Base-by-base conservation (phyloP, 2,113 vertebrate genomes). In the Eupsittula cactorum region DNA sequence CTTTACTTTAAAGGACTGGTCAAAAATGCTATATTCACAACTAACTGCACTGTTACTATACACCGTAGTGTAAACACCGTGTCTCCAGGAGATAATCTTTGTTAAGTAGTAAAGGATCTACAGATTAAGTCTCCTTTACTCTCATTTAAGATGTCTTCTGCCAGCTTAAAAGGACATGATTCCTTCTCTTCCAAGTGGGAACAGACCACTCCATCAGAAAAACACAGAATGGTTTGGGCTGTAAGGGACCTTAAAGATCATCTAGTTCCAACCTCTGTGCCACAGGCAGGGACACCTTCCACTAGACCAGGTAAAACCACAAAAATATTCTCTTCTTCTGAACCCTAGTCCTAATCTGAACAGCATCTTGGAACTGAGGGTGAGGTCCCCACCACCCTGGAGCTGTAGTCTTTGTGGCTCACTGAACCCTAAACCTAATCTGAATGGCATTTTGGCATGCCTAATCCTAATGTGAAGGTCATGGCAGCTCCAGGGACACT, bases 81-180 rank as follows among this genome's bases (percentile, higher is more conserved):
- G 52, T 90, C 88, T 92, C 77, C 68, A 94, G 95, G 92, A 96
- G 93, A 92, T 91, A 81, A 94, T 94, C 94, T 97, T 93, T 86
- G 80, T 25, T 23, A 65, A 77, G 39, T 37, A 88, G 80, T 83
- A 89, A 84, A 84, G 62, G 73, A 90, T 78, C 57, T 75, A 76
- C 42, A 88, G 67, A 85, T 89, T 94, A 83, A 60, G 88, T 67
- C 82, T 90, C 62, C 62, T 49, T 77, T 60, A 87, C 31, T 70
- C 50, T 88, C 77, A 68, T 92, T 87, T 46, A 85, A 8, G 0
- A 18, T 76, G 41, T 62, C 73, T 82, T 81, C 69, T 82, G 69
- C 49, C 83, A 55, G 55, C 57, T 89, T 68, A 83, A 33, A 74
- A 41, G 60, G 65, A 86, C 71, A 59, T 0, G 3, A 76, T 70